Evolutionary conservation across 1,140 invertebrate genomes (phyloP).

Genomic region (Drosophila tsacasi): DNA sequence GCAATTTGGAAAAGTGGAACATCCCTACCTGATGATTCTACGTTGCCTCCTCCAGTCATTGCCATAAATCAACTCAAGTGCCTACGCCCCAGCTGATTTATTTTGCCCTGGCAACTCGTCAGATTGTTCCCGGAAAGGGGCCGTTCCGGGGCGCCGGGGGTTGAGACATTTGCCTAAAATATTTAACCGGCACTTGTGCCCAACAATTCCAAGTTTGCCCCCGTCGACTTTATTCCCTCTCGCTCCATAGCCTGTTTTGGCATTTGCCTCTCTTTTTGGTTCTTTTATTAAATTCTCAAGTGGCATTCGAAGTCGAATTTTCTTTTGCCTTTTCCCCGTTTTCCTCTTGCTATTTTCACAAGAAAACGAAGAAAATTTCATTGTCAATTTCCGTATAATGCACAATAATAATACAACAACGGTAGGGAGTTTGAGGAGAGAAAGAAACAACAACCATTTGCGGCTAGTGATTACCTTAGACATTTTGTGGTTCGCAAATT

Average conservation of each 20-base stretch:
- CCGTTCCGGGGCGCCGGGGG: background rate
- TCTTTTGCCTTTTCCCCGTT: constrained; percentile 35
- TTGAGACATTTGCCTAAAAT: constrained; percentile 73
- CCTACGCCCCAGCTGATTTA: constrained; percentile 82
- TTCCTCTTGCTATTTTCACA: constrained; percentile 65
- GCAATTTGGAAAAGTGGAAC: constrained; percentile 47
- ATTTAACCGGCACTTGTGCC: constrained; percentile 81
- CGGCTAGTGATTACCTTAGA: constrained; percentile 80
- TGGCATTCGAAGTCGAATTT: constrained; percentile 76
- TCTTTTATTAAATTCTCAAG: constrained; percentile 80
- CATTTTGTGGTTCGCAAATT: constrained; percentile 80
- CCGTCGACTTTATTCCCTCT: constrained; percentile 23
- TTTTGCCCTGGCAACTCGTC: constrained; percentile 65
- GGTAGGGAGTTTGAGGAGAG: constrained; percentile 8
- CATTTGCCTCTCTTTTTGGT: constrained; percentile 32
- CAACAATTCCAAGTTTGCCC: constrained; percentile 69
- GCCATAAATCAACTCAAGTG: constrained; percentile 81
- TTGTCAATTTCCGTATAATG: constrained; percentile 82
- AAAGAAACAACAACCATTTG: constrained; percentile 75
- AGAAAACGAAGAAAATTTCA: constrained; percentile 63
- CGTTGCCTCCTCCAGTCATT: constrained; percentile 39
- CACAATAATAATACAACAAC: constrained; percentile 74
- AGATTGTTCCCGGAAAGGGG: constrained; percentile 3
- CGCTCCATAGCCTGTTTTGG: background rate
- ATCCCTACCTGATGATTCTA: constrained; percentile 60